Evolutionary conservation across 2,797 vertebrate genomes (phyloP).

Genomic region (Anableps anableps): DNA sequence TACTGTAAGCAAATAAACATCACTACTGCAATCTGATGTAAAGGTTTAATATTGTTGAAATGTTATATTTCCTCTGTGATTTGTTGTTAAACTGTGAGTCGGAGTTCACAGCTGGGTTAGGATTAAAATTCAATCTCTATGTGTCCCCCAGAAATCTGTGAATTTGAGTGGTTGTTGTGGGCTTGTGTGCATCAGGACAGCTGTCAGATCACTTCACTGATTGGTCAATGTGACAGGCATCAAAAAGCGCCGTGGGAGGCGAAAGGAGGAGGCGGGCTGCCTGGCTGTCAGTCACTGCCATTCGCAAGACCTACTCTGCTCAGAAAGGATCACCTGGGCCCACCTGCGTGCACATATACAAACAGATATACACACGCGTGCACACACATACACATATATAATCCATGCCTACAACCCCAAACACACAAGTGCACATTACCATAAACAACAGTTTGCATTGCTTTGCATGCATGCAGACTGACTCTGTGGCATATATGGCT

Average conservation of each 20-base stretch:
- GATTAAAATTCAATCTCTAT: constrained; percentile 6
- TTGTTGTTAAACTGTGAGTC: background rate
- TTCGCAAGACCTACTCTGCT: constrained; percentile 62
- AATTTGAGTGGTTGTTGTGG: constrained; percentile 18
- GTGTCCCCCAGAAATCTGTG: constrained; percentile 15
- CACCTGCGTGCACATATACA: constrained; percentile 28
- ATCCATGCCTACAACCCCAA: constrained; percentile 45
- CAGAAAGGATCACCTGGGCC: constrained; percentile 62
- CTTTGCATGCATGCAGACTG: constrained; percentile 25
- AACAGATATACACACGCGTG: constrained; percentile 35
- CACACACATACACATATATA: constrained; percentile 43
- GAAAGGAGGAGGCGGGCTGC: constrained; percentile 82
- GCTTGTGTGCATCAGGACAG: constrained; percentile 52
- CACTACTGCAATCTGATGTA: constrained; percentile 43
- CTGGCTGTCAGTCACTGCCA: constrained; percentile 88
- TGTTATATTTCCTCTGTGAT: background rate
- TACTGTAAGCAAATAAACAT: constrained; percentile 82
- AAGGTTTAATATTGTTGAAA: background rate
- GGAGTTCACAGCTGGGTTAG: background rate
- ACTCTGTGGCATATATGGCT: constrained; percentile 15
- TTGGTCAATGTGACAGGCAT: constrained; percentile 84
- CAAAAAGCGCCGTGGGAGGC: constrained; percentile 77
- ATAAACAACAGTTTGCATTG: constrained; percentile 11
- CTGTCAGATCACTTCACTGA: constrained; percentile 82
- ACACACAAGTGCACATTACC: constrained; percentile 33